Conservation (phyloP, 2,888 invertebrate genomes). For the Trissolcus japonicus region DNA sequence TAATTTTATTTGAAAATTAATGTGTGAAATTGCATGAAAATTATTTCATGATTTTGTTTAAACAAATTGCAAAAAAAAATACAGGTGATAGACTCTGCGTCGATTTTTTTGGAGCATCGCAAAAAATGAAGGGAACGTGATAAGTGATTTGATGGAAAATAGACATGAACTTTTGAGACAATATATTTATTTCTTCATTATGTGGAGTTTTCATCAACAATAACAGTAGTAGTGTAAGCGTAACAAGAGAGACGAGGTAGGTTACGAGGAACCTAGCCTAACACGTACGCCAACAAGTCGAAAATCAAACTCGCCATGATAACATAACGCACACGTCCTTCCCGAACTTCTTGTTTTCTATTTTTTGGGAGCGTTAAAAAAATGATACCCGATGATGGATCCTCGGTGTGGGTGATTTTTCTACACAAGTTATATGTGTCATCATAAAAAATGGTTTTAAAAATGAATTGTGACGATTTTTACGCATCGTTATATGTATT, state of each 20-base stretch:
- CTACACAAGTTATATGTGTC: slow-evolving; percentile 24
- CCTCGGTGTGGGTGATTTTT: slow-evolving; percentile 41
- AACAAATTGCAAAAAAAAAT: not conserved
- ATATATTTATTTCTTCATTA: slow-evolving; percentile 76
- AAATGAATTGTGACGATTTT: slow-evolving; percentile 37
- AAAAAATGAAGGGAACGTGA: not conserved
- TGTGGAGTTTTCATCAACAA: slow-evolving; percentile 75
- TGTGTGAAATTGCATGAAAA: too few species aligned
- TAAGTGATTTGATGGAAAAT: slow-evolving; percentile 2
- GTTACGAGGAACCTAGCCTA: slow-evolving; percentile 73
- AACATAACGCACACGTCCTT: slow-evolving; percentile 52
- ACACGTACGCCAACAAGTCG: slow-evolving; percentile 74
- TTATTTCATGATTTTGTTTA: not conserved
- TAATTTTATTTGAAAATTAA: not conserved
- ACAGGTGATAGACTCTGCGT: not conserved
- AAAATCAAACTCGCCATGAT: slow-evolving; percentile 57
- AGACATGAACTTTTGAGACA: slow-evolving; percentile 67
- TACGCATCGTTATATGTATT: not conserved
- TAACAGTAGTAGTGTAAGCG: slow-evolving; percentile 71
- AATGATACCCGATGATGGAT: slow-evolving; percentile 43
- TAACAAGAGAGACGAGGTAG: slow-evolving; percentile 76
- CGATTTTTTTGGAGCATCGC: not conserved
- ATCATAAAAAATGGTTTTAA: slow-evolving; percentile 54
- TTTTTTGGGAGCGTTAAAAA: slow-evolving; percentile 33
- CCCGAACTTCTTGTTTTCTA: slow-evolving; percentile 26